These are phyloP conservation scores for Poeciliopsis retropinna DNA, from an alignment of 2,113 vertebrate species.

Conservation along the genomic window DNA sequence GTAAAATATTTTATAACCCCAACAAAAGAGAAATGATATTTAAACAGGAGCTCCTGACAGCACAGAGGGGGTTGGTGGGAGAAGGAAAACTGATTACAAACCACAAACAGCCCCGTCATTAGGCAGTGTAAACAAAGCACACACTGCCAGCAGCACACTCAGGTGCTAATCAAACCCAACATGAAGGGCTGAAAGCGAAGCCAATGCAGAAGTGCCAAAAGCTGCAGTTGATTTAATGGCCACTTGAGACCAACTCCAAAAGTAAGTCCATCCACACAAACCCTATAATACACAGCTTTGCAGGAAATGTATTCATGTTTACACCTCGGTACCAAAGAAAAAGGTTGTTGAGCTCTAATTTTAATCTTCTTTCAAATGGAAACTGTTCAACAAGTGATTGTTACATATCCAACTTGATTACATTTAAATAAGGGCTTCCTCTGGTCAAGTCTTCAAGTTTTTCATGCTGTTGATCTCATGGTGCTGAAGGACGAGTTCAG, in stretches of 20 bases:
- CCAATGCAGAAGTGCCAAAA: background rate
- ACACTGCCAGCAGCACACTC: background rate
- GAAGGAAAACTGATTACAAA: background rate
- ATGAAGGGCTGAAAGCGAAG: background rate
- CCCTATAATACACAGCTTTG: background rate
- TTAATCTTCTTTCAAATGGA: background rate
- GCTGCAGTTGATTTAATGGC: background rate
- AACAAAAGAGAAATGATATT: background rate
- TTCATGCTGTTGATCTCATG: background rate
- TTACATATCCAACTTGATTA: background rate
- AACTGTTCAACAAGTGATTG: background rate
- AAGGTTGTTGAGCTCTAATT: background rate
- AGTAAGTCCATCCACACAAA: background rate
- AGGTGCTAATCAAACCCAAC: background rate
- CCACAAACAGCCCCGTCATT: background rate
- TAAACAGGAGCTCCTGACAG: background rate
- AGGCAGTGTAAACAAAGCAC: background rate
- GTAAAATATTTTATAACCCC: background rate
- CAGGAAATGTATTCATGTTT: background rate
- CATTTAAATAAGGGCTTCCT: background rate
- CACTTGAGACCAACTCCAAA: background rate
- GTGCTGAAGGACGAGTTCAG: background rate
- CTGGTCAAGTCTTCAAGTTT: background rate
- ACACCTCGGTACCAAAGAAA: background rate
- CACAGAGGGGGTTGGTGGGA: background rate